Percentiles rank a stretch among this genome's conserved stretches.
phyloP scores from a whole-genome alignment of 2,888 invertebrate species.

The Agelastica alni region DNA sequence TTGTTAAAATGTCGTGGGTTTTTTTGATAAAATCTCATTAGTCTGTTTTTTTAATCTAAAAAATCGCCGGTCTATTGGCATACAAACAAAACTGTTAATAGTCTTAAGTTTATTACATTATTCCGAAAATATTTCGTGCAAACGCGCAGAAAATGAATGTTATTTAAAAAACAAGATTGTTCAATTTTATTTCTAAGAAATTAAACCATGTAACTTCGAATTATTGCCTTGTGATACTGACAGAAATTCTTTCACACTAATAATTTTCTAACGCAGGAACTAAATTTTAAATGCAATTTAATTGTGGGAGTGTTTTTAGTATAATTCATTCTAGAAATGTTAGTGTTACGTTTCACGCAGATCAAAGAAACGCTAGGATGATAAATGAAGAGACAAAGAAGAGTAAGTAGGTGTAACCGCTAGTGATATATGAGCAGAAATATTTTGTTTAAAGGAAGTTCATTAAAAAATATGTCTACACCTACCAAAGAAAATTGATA shows the following conservation, averaged over 20 bases:
- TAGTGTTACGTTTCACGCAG: not conserved
- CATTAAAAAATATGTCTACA: not conserved
- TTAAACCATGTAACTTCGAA: too few relatives aligned
- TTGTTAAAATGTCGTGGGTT: slow-evolving; percentile 37
- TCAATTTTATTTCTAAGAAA: too few relatives aligned
- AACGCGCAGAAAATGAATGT: not conserved
- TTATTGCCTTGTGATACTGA: too few relatives aligned
- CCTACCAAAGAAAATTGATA: not conserved
- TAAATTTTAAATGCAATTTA: too few relatives aligned
- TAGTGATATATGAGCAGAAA: not conserved
- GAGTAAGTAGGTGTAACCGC: not conserved
- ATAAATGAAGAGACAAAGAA: not conserved
- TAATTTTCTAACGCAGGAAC: not conserved
- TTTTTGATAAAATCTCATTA: not conserved
- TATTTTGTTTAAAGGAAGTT: not conserved
- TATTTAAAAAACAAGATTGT: too few relatives aligned
- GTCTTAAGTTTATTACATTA: too few relatives aligned
- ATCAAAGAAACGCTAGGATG: not conserved
- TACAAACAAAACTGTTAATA: not conserved
- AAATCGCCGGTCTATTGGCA: not conserved
- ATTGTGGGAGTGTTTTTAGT: too few relatives aligned
- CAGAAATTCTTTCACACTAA: too few relatives aligned
- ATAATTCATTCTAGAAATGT: not conserved
- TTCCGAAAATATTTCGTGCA: too few relatives aligned
- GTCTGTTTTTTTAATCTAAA: not conserved